Percentiles rank a stretch among this genome's conserved stretches.
These are phyloP conservation scores for Piezodorus guildinii DNA, from an alignment of 1,140 invertebrate species.

Conservation along the genomic window DNA sequence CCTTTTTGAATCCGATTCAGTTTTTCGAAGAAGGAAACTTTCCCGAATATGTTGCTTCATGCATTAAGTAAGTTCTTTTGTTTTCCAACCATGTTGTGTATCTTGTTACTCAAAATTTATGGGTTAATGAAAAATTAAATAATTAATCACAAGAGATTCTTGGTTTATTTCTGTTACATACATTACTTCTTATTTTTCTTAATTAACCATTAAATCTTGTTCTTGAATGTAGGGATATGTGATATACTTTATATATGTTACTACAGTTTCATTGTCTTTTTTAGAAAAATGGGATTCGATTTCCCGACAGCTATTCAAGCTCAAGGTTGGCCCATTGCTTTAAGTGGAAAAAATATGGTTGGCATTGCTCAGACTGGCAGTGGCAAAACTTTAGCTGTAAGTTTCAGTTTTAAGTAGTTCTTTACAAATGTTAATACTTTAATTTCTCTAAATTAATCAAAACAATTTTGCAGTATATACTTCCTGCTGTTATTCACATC, in stretches of 20 bases:
- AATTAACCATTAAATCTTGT: too few species aligned
- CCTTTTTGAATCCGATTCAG: slow-evolving; percentile 51
- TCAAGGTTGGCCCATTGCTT: slow-evolving; percentile 69
- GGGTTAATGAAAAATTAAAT: too few species aligned
- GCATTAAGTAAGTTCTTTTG: slow-evolving; percentile 62
- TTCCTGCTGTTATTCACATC: slow-evolving; percentile 84
- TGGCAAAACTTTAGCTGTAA: slow-evolving; percentile 40
- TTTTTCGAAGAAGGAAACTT: slow-evolving; percentile 69
- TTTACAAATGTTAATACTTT: too few species aligned
- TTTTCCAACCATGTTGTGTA: too few species aligned
- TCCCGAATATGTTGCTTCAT: slow-evolving; percentile 61
- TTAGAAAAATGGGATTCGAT: slow-evolving; percentile 47
- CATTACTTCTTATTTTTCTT: too few species aligned
- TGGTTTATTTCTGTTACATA: too few species aligned
- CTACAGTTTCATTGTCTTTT: slow-evolving; percentile 13
- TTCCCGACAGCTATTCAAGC: slow-evolving; percentile 70
- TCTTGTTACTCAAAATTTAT: too few species aligned
- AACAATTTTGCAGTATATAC: slow-evolving; percentile 41
- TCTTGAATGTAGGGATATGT: too few species aligned
- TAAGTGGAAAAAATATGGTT: slow-evolving; percentile 70
- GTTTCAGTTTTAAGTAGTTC: background rate
- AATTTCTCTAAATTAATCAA: too few species aligned
- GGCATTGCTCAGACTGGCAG: slow-evolving; percentile 70
- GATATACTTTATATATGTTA: too few species aligned
- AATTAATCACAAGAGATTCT: too few species aligned